Conservation (phyloP, 2,888 invertebrate genomes). For the Hemaris fuciformis region DNA sequence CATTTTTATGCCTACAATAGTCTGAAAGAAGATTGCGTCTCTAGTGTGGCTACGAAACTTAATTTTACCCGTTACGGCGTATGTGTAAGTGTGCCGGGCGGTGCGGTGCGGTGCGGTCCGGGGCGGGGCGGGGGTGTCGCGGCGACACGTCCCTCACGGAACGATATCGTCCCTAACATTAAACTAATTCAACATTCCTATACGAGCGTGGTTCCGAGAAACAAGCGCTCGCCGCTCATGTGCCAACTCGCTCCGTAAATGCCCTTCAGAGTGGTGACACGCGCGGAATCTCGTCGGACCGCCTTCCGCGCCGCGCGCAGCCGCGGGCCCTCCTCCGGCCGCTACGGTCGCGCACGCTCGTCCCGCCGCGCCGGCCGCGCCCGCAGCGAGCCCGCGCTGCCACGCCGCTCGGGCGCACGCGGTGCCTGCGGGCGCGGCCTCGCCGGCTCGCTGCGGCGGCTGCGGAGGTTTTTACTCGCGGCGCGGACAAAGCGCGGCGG, state of each 20-base stretch:
- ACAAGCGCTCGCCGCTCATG: not conserved
- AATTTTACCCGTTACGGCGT: not conserved
- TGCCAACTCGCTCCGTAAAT: conserved; percentile 8
- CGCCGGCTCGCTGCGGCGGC: conserved; percentile 17
- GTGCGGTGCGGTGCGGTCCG: not conserved
- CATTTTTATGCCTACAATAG: too few species aligned
- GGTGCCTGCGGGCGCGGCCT: not conserved
- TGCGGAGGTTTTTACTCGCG: conserved; percentile 24
- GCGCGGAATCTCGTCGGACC: conserved; percentile 12
- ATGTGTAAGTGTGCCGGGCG: too few species aligned
- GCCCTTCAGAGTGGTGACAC: conserved; percentile 9
- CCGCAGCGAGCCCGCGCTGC: not conserved
- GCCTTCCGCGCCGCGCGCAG: not conserved
- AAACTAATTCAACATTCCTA: conserved; percentile 8
- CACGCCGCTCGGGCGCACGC: not conserved
- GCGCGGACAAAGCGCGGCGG: conserved; percentile 35
- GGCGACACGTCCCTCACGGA: conserved; percentile 3
- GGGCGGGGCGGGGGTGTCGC: not conserved
- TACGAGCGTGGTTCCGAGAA: conserved; percentile 5
- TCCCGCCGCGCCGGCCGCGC: not conserved
- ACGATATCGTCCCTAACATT: conserved; percentile 8
- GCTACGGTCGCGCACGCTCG: not conserved
- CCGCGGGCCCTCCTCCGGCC: too few species aligned
- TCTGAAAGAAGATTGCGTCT: too few species aligned
- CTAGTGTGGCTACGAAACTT: too few species aligned